These are phyloP conservation scores for Tanaodytes sp. DNA, from an alignment of 2,888 invertebrate species.

Conservation along the genomic window DNA sequence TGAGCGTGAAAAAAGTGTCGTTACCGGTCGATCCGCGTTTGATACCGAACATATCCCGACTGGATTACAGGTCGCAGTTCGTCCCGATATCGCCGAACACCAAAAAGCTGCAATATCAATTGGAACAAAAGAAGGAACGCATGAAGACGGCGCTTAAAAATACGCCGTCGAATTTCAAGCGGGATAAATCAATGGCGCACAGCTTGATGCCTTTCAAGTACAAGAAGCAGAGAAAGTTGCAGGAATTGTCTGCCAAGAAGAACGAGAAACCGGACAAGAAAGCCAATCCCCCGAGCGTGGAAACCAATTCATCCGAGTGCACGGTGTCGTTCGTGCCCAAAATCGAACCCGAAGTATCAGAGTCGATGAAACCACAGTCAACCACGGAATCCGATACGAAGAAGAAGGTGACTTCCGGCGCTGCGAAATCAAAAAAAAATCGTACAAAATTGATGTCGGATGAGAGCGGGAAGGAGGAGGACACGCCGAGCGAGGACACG, in stretches of 20 bases:
- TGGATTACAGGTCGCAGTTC: conserved; percentile 24
- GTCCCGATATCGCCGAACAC: conserved; percentile 9
- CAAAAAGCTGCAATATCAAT: conserved; percentile 27
- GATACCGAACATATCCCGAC: conserved; percentile 39
- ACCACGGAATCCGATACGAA: neutral
- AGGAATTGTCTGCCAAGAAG: neutral
- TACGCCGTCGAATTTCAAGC: neutral
- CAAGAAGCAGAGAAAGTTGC: conserved; percentile 8
- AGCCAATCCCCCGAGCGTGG: no score
- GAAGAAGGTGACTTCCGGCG: neutral
- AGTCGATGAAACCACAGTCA: neutral
- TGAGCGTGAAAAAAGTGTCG: conserved; percentile 52
- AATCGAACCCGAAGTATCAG: no score
- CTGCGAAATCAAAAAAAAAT: neutral
- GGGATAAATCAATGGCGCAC: conserved; percentile 20
- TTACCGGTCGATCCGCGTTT: conserved; percentile 33
- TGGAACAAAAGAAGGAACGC: conserved; percentile 43
- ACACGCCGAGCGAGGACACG: neutral
- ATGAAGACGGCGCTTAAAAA: conserved; percentile 33
- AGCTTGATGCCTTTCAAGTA: conserved; percentile 25
- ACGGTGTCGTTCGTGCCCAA: no score
- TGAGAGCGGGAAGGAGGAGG: neutral
- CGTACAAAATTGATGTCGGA: neutral
- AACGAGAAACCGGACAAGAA: neutral
- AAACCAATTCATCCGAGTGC: neutral